A percentile compares a stretch with the other conserved stretches of the same genome.
Conservation (phyloP, 1,140 invertebrate genomes). For the Cheumatopsyche charites region DNA sequence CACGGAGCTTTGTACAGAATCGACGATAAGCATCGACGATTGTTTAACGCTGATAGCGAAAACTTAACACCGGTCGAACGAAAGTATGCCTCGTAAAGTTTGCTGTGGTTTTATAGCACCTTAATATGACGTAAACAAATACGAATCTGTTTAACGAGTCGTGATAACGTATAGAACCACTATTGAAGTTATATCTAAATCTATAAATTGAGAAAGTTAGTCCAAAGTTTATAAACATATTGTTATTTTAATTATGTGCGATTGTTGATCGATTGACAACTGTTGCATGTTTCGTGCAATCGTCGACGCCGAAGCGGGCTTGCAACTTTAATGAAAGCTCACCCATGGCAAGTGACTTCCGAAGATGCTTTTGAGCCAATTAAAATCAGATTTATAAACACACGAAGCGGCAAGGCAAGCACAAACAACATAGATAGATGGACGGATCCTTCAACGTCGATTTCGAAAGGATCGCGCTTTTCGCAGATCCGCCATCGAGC, state of each 20-base stretch:
- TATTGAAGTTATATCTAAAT: too few relatives aligned
- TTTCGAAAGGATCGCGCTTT: neutral
- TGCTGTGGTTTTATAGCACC: too few relatives aligned
- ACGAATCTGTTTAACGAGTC: too few relatives aligned
- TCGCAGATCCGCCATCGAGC: neutral
- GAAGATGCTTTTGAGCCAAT: conserved; percentile 18
- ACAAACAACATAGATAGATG: neutral
- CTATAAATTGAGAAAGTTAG: too few relatives aligned
- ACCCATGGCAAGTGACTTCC: neutral
- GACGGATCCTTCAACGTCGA: neutral
- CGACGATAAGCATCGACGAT: too few relatives aligned
- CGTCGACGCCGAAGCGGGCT: neutral
- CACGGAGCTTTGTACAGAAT: neutral
- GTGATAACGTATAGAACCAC: too few relatives aligned
- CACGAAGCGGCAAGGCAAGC: conserved; percentile 12
- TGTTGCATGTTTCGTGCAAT: neutral
- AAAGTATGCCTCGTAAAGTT: too few relatives aligned
- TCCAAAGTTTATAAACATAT: too few relatives aligned
- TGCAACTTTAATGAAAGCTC: neutral
- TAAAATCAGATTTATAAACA: conserved; percentile 28
- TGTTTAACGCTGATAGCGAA: too few relatives aligned
- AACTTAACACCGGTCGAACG: too few relatives aligned
- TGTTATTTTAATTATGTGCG: neutral
- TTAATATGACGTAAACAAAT: too few relatives aligned
- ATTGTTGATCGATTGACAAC: conserved; percentile 9